phyloP scores from a whole-genome alignment of 2,113 vertebrate species.

The Alouatta palliata region DNA sequence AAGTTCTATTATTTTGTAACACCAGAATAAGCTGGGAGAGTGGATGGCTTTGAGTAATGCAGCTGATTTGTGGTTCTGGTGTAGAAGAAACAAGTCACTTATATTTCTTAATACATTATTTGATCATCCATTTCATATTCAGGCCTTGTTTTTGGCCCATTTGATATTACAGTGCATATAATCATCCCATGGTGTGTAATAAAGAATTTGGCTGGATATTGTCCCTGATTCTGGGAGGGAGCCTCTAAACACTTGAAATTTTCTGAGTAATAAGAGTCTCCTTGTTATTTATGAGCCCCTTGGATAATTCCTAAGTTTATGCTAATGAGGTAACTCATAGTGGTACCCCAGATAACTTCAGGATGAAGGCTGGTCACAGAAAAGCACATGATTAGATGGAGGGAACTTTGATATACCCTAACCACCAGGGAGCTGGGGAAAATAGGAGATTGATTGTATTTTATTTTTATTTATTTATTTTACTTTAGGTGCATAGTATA shows the following conservation, averaged over 20 bases:
- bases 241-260: neutral
- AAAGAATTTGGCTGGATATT: neutral
- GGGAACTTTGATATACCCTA: neutral
- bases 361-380: neutral
- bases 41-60: neutral
- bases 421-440: neutral
- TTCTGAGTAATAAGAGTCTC: neutral
- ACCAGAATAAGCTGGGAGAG: neutral
- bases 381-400: neutral
- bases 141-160: neutral
- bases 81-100: neutral
- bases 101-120: neutral
- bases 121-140: neutral
- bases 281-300: neutral
- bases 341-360: neutral
- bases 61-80: neutral
- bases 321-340: neutral
- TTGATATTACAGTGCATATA: neutral
- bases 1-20: neutral
- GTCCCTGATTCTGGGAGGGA: neutral
- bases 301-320: neutral
- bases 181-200: neutral
- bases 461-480: too few species aligned
- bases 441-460: neutral
- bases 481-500: too few species aligned